These are phyloP conservation scores for Hycleus phaleratus DNA, from an alignment of 1,140 invertebrate genomes.

Conservation along the genomic window DNA sequence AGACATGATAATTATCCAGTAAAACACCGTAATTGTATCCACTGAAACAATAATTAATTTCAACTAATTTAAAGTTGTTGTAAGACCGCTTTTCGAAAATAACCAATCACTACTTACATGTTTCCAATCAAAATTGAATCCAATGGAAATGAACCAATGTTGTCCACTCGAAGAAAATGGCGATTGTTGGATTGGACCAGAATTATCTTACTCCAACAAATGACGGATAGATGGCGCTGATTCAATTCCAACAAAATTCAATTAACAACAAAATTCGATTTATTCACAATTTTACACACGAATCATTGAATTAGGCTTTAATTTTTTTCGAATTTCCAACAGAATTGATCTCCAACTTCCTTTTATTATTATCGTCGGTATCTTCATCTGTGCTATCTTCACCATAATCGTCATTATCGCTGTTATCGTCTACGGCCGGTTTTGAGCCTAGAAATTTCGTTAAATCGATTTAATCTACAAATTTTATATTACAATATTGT, in stretches of 20 bases:
- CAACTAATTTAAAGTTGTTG: conserved; percentile 3
- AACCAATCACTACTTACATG: conserved; percentile 22
- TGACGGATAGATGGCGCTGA: neutral
- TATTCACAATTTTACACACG: neutral
- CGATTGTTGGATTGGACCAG: neutral
- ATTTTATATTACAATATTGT: neutral
- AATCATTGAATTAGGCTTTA: neutral
- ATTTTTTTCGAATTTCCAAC: neutral
- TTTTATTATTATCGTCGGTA: conserved; percentile 15
- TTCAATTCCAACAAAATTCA: neutral
- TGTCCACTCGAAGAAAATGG: conserved; percentile 1
- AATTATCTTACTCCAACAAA: neutral
- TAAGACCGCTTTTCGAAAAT: conserved; percentile 1
- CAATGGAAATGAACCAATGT: neutral
- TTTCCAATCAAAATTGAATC: conserved; percentile 12
- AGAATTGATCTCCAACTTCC: neutral
- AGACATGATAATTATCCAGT: conserved; percentile 5
- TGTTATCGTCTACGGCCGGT: neutral
- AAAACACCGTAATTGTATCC: too few species aligned
- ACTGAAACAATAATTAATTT: too few species aligned
- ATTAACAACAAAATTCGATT: neutral
- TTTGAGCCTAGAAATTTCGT: neutral
- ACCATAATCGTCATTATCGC: neutral
- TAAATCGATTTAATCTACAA: neutral
- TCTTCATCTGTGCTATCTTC: conserved; percentile 1